Base-by-base conservation (phyloP, 1,140 invertebrate genomes). In the Muscidifurax raptorellus region DNA sequence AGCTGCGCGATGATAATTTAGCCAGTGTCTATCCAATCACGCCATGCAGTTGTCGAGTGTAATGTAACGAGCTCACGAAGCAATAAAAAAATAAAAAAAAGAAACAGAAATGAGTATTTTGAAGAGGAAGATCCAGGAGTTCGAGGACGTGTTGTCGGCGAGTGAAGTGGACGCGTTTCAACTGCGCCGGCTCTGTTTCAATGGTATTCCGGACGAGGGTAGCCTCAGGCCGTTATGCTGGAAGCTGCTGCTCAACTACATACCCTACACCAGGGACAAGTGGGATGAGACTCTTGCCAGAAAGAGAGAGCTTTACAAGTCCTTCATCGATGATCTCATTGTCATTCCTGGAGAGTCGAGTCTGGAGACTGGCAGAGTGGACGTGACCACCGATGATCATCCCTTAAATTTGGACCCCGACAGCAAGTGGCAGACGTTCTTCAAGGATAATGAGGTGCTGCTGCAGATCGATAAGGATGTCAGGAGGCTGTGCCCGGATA, bases 381-480 rank as follows among this genome's bases (percentile, higher is more conserved):
- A 95, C 87, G 94, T 94, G 5, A 95, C 93, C 2, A 89, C 93
- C 40, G 92, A 94, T 77, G 97, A 98, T 93, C 97, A 99, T 95
- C 98, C 98, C 5, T 91, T 99, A n/a, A 99, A 97, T 93, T 96
- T 97, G 28, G 98, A 97, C 90, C 98, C 98, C 3, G 96, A 98
- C 85, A 98, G 98, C 89, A 96, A 97, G 82, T 99, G 98, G 98
- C 96, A 97, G 85, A 96, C 95, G 0, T 98, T 96, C 91, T 99
- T 99, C 91, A 98, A 97, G 92, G 98, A 99, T 90, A 99, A 99
- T 93, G 98, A 99, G 94, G 97, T 98, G 86, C 91, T 99, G 13
- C 92, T 98, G 79, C 98, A 99, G 94, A 99, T 99, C 89, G 98
- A 99, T 91, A 99, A 99, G 92, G 98, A 99, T 94, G 98, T 99